These are phyloP conservation scores for Callithrix jacchus DNA, from an alignment of 2,113 vertebrate genomes.

Conservation along the genomic window DNA sequence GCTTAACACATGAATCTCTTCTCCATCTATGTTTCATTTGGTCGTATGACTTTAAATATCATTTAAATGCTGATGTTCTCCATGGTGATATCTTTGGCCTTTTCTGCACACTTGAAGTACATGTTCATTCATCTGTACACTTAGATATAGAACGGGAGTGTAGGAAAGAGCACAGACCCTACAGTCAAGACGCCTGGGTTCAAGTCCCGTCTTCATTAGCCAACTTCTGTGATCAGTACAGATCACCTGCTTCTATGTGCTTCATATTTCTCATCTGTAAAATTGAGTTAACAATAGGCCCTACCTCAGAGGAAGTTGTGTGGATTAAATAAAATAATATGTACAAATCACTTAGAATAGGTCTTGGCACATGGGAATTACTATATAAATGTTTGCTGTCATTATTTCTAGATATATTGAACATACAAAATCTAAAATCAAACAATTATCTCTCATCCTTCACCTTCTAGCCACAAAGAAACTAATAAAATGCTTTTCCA, in stretches of 20 bases:
- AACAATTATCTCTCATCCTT: background rate
- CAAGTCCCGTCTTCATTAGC: background rate
- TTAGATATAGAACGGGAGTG: accelerated
- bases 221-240: background rate
- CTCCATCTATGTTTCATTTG: background rate
- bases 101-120: background rate
- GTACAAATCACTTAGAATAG: background rate
- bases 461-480: background rate
- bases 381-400: background rate
- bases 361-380: background rate
- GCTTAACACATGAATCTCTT: background rate
- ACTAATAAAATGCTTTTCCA: background rate
- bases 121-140: background rate
- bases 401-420: background rate
- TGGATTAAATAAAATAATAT: background rate
- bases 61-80: background rate
- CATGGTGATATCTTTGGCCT: background rate
- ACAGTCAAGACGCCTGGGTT: background rate
- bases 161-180: background rate
- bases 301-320: background rate
- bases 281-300: background rate
- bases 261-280: background rate
- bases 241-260: background rate
- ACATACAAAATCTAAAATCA: background rate
- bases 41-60: background rate